Evolutionary conservation across 2,888 invertebrate species (phyloP).

Genomic region (Hylaea fasciaria): DNA sequence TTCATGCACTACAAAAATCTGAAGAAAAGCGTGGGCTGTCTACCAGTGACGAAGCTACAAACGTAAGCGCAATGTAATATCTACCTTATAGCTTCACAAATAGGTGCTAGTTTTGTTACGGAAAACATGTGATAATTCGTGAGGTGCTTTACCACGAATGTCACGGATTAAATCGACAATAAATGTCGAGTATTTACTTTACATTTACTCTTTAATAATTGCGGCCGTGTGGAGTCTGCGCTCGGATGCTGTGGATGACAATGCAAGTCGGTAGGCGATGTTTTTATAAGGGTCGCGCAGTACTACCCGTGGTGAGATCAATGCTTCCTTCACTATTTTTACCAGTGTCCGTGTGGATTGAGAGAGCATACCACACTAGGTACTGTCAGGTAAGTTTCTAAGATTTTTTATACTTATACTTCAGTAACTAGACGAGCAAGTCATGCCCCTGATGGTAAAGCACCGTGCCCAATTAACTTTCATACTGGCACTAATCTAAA

Average conservation of each 20-base stretch:
- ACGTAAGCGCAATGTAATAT: constrained; percentile 38
- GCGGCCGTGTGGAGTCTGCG: constrained; percentile 62
- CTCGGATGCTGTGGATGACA: constrained; percentile 72
- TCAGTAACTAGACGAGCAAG: too few species aligned
- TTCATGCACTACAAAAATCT: constrained; percentile 62
- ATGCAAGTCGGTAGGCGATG: constrained; percentile 68
- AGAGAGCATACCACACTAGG: background rate
- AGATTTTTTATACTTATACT: too few species aligned
- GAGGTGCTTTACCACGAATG: constrained; percentile 62
- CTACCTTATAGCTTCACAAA: constrained; percentile 30
- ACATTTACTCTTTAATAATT: constrained; percentile 79
- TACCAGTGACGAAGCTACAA: constrained; percentile 61
- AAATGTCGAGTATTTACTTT: constrained; percentile 80
- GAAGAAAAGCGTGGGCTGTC: constrained; percentile 63
- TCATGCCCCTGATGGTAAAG: too few species aligned
- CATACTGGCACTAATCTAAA: too few species aligned
- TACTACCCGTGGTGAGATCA: background rate
- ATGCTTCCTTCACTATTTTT: background rate
- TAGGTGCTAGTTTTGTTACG: constrained; percentile 33
- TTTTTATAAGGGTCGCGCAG: constrained; percentile 52
- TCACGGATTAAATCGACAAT: constrained; percentile 78
- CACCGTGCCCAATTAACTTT: too few species aligned
- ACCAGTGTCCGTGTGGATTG: too few species aligned
- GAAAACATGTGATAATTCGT: constrained; percentile 22
- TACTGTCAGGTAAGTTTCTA: too few species aligned